Base-by-base conservation (phyloP, 2,113 vertebrate species). In the Poeciliopsis retropinna region DNA sequence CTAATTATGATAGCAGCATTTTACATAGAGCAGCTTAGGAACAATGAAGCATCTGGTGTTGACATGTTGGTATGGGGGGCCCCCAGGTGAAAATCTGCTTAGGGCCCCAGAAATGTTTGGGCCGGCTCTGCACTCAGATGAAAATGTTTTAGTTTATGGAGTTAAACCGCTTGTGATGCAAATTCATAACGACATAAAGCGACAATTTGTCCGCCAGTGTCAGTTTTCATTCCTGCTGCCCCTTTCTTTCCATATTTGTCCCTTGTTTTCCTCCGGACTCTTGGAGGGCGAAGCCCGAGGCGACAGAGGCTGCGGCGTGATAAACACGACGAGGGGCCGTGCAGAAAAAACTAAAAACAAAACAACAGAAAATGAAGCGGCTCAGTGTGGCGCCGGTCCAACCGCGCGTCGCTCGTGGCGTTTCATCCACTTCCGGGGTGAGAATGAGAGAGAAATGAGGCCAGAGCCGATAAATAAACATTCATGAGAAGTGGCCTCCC, bases 381-480 rank as follows among this genome's bases (percentile, higher is more conserved):
- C 65, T 31, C 2, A 61, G 34, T 25, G 0, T 64, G 12, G 27
- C 1, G 62, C 51, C 25, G 34, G 4, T 71, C 68, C 70, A 5
- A 73, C 60, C 7, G 69, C 60, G 32, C 1, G 67, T 29, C 14
- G 32, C 68, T 22, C 14, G 11, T 29, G 32, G 79, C 76, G 9
- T 14, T 63, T 69, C 64, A 10, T 6, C 63, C 44, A 32, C 67
- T 10, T 51, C 32, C 7, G 30, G 31, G 77, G 78, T 66, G 44
- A 73, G 76, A 87, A 75, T 69, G 78, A 78, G 82, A 66, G 5
- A 73, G 70, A 80, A 77, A 87, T 32, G 68, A 86, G 82, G 78
- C 65, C 86, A 71, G 76, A 79, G n/a, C 0, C 25, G 77, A 85
- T 81, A 76, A 87, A 91, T 87, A 89, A 89, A 87, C 86, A 90